Percentiles rank a stretch among this genome's conserved stretches.
phyloP scores from a whole-genome alignment of 2,888 invertebrate genomes.

The Synanthedon vespiformis region DNA sequence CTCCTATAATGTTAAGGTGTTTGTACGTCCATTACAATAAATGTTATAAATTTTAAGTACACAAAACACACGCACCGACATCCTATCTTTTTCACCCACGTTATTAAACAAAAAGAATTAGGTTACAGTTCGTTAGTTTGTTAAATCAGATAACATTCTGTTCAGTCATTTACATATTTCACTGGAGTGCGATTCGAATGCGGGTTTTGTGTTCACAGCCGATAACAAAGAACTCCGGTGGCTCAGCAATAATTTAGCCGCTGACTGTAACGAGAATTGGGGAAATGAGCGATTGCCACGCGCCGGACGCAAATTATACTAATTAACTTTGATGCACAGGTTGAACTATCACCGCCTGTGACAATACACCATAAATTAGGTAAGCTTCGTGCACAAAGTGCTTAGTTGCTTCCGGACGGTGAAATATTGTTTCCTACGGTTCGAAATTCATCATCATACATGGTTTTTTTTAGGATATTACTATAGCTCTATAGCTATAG shows the following conservation, averaged over 20 bases:
- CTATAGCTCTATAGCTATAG: too few species aligned
- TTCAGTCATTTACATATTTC: slow-evolving; percentile 32
- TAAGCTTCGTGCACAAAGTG: background rate
- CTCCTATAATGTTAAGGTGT: too few species aligned
- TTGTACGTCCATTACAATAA: slow-evolving; percentile 1
- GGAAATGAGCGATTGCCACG: slow-evolving; percentile 19
- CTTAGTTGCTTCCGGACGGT: background rate
- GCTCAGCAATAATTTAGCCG: slow-evolving; percentile 20
- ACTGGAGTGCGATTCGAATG: slow-evolving; percentile 20
- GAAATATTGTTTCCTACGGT: background rate
- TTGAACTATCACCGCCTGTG: slow-evolving; percentile 3
- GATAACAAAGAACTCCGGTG: slow-evolving; percentile 18
- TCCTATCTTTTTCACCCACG: background rate
- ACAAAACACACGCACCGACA: too few species aligned
- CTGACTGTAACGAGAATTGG: slow-evolving; percentile 17
- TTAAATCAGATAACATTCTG: slow-evolving; percentile 36
- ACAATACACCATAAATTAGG: slow-evolving; percentile 1
- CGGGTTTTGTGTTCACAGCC: slow-evolving; percentile 9
- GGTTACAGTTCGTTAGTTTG: slow-evolving; percentile 27
- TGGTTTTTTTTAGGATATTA: too few species aligned
- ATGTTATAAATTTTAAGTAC: too few species aligned
- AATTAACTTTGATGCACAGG: slow-evolving; percentile 23
- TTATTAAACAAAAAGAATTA: slow-evolving; percentile 10
- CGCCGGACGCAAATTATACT: slow-evolving; percentile 40
- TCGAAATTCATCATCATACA: too few species aligned